Evolutionary conservation across 2,888 invertebrate species (phyloP).

Genomic region (Abscondita cerata): DNA sequence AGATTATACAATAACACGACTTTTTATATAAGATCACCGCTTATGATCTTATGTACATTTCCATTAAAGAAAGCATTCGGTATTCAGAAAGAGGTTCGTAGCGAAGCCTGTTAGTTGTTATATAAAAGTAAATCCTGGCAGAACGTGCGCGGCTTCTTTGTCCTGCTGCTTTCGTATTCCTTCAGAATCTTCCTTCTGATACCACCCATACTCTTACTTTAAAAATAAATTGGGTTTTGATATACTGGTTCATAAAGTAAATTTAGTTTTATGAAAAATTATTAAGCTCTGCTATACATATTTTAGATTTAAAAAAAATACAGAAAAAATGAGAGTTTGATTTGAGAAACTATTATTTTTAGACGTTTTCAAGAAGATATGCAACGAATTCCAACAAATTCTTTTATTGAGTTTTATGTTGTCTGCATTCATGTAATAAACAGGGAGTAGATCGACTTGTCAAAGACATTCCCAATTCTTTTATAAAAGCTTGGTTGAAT

Average conservation of each 20-base stretch:
- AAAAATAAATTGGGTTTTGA: constrained; percentile 52
- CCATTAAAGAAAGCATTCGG: constrained; percentile 56
- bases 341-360: constrained; percentile 1
- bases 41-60: constrained; percentile 57
- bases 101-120: constrained; percentile 57
- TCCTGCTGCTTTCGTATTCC: constrained; percentile 51
- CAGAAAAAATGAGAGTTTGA: not conserved
- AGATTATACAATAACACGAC: constrained; percentile 28
- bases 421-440: constrained; percentile 35
- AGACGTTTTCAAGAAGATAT: constrained; percentile 7
- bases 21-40: constrained; percentile 38
- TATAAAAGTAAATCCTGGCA: constrained; percentile 57
- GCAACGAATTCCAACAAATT: constrained; percentile 13
- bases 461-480: constrained; percentile 43
- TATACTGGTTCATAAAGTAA: constrained; percentile 41
- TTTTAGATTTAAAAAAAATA: not conserved
- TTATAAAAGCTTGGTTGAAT: constrained; percentile 36
- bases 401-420: constrained; percentile 31
- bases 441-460: constrained; percentile 40
- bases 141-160: constrained; percentile 53
- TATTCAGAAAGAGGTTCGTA: constrained; percentile 54
- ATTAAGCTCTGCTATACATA: constrained; percentile 18
- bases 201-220: constrained; percentile 49
- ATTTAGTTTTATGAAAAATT: constrained; percentile 33
- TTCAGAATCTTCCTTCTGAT: constrained; percentile 44